Evolutionary conservation across 2,888 invertebrate genomes (phyloP), one percentile per base, ranked within the genome.

Genomic region (Tiliacea citrago): DNA sequence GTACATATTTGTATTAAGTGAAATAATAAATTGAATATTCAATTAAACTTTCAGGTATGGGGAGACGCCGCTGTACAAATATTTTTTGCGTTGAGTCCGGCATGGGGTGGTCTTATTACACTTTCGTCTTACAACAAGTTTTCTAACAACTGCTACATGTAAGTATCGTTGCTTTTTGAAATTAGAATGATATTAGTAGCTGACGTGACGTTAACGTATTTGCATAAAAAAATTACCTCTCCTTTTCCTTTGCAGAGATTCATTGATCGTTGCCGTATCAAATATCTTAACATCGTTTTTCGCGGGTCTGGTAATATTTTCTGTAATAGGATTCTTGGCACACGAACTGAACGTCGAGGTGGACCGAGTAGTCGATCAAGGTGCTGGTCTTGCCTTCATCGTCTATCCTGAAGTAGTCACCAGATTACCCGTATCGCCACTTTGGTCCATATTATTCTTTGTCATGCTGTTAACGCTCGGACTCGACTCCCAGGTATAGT

Each of bases 21-120:
- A 24, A 51, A 42, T 60, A 18, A 62, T 10, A 7, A n/a, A 49
- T 61, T 61, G 5, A 24, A 68, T 51, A 29, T 18, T 58, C 1
- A n/a, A 68, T 35, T 42, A 18, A 66, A 69, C 13, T 77, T 83
- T 24, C 75, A 97, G 97, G 98, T 98, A 21, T 98, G 98, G 98
- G 98, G 98, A 63, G 98, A 98, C 91, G 98, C 98, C 0, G 98
- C 98, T 0, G 98, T 98, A 39, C 98, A 98, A 94, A 98, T 98
- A 90, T 98, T 99, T 94, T 99, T 98, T 92, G 98, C 98, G 0
- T 94, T 98, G 42, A 98, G 98, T 88, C 98, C 98, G 7, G 98
- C 98, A 69, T 98, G 98, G 98, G 98, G 98, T 68, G 98, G 98
- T 57, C 97, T 98, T 21, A 98, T 98, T 71, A 98, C 98, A 1